Evolutionary conservation across 2,797 vertebrate species (phyloP), one percentile per base, ranked within the genome.

Genomic region (Strix occidentalis): DNA sequence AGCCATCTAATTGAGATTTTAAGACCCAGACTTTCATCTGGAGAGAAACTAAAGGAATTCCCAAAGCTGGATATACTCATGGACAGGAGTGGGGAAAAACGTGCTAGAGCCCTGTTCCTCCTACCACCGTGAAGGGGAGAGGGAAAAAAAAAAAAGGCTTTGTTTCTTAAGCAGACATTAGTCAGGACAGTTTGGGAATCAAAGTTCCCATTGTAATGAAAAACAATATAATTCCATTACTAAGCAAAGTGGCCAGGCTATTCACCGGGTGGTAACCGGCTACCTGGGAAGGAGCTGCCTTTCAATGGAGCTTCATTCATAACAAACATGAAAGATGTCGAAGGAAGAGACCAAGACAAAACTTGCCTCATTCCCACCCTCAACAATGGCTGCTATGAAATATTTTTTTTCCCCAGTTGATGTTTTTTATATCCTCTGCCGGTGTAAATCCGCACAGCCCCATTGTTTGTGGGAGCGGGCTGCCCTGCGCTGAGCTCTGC

Each of bases 221-320:
- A 96, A 92, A 96, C 95, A 96, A 96, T 95, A 79, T 83, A 95
- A 95, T 89, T 83, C 94, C 80, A 93, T 93, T 94, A 94, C 69
- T 84, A 87, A 95, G 91, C 86, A 71, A 75, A 94, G 89, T 79
- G 90, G 84, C 46, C 87, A 8, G 80, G 72, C 93, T 86, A 75
- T 94, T 92, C 94, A 75, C 26, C 4, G 56, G 78, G 19, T 78
- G 90, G 84, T 83, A 70, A 58, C 54, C 7, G 3, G 75, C 93
- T 96, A 95, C 91, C 88, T 93, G 95, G 95, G 93, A 95, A 93
- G 96, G 87, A 89, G 92, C 86, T 54, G 86, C 91, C 86, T 92
- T 79, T 95, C 94, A 97, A 95, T 79, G 95, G 48, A 66, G 71
- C 84, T 94, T 95, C 95, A 96, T 97, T 97, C 96, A 96, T 95